phyloP scores from a whole-genome alignment of 2,888 invertebrate genomes.

The Gasteruption jaculator region DNA sequence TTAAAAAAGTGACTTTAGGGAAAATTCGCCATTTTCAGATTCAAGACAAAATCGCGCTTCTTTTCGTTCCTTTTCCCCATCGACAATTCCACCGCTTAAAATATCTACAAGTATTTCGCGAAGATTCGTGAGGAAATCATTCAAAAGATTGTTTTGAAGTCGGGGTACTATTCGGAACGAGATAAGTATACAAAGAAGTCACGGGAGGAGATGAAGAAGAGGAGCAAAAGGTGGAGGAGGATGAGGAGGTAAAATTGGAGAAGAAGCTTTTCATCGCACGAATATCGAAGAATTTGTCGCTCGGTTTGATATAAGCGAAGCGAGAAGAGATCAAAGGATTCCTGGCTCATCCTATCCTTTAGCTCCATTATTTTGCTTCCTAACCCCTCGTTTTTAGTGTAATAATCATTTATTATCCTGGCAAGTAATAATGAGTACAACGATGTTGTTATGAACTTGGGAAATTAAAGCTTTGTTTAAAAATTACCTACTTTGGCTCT shows the following conservation, averaged over 20 bases:
- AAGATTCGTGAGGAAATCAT: too few species aligned
- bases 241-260: constrained; percentile 17
- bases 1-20: too few species aligned
- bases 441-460: constrained; percentile 41
- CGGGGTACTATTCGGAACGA: too few species aligned
- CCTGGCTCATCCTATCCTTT: constrained; percentile 23
- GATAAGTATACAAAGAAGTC: too few species aligned
- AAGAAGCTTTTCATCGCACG: constrained; percentile 47
- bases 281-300: constrained; percentile 51
- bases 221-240: constrained; percentile 6
- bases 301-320: constrained; percentile 40
- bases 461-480: constrained; percentile 48
- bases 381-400: constrained; percentile 24
- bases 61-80: too few species aligned
- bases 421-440: constrained; percentile 39
- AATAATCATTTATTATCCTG: constrained; percentile 51
- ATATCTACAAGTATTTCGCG: too few species aligned
- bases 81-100: too few species aligned
- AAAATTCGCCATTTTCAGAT: too few species aligned
- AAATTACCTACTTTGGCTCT: constrained; percentile 39
- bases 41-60: too few species aligned
- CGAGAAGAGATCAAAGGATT: constrained; percentile 47
- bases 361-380: constrained; percentile 20
- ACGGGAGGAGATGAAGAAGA: constrained; percentile 10
- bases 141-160: too few species aligned